phyloP scores from a whole-genome alignment of 2,113 vertebrate genomes.

The Paraplagusia blochii region DNA sequence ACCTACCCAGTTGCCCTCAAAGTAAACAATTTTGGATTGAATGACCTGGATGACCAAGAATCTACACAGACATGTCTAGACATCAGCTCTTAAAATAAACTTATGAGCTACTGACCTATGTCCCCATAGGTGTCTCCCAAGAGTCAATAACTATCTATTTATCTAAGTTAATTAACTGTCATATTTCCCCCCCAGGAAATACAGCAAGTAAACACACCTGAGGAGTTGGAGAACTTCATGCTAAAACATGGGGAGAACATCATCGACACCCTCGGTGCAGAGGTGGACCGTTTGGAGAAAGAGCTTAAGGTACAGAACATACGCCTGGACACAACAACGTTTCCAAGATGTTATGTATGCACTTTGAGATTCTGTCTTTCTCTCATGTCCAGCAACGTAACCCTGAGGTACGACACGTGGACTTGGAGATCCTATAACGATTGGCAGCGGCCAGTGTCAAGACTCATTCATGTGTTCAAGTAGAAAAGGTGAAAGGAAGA shows the following conservation, averaged over 20 bases:
- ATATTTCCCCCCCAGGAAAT: slow-evolving; percentile 80
- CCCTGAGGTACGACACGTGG: slow-evolving; percentile 95
- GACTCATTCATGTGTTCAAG: slow-evolving; percentile 6
- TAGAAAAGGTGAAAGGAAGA: slow-evolving; percentile 20
- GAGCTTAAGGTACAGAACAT: slow-evolving; percentile 86
- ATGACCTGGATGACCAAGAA: no score
- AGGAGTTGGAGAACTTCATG: slow-evolving; percentile 96
- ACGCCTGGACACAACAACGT: not conserved
- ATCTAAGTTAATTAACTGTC: not conserved
- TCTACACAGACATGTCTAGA: no score
- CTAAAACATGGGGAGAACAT: slow-evolving; percentile 98
- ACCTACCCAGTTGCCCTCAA: no score
- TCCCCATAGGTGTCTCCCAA: no score
- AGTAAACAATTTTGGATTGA: no score
- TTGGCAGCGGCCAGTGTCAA: not conserved
- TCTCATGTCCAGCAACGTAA: slow-evolving; percentile 84
- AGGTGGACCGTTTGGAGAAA: slow-evolving; percentile 96
- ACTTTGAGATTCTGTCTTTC: slow-evolving; percentile 30
- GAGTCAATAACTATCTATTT: not conserved
- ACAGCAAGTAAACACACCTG: slow-evolving; percentile 92
- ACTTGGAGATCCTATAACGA: slow-evolving; percentile 91
- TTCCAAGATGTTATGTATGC: not conserved
- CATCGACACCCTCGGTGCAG: slow-evolving; percentile 92
- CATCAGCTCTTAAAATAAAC: no score
- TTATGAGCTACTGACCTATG: no score